These are phyloP conservation scores for Siniperca knerii DNA, from an alignment of 2,113 vertebrate genomes.

Conservation along the genomic window DNA sequence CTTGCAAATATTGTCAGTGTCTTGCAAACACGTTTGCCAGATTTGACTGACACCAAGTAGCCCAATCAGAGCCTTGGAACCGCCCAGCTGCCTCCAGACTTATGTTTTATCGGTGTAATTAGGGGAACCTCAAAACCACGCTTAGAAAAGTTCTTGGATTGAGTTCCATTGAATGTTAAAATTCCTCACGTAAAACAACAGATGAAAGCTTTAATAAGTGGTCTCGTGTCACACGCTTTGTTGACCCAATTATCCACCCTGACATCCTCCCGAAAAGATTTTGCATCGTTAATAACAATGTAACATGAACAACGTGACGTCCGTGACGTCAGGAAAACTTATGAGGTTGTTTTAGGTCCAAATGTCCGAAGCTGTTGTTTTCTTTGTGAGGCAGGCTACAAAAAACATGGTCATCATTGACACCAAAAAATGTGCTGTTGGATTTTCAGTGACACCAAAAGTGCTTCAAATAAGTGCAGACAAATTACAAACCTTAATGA, in stretches of 20 bases:
- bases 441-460: neutral
- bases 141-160: neutral
- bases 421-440: neutral
- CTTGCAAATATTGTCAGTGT: neutral
- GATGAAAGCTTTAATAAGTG: neutral
- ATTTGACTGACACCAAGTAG: neutral
- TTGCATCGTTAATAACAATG: neutral
- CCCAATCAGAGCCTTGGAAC: neutral
- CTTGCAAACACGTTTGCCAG: neutral
- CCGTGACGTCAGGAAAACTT: neutral
- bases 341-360: neutral
- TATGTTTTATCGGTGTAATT: neutral
- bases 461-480: neutral
- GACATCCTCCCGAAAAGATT: neutral
- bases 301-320: neutral
- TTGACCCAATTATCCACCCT: neutral
- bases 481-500: neutral
- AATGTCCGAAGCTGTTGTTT: neutral
- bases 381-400: no score
- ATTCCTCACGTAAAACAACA: neutral
- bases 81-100: neutral
- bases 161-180: neutral
- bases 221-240: neutral
- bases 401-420: no score
- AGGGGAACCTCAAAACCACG: no score